Evolutionary conservation across 1,140 invertebrate species (phyloP).

Genomic region (Camponotus pennsylvanicus): DNA sequence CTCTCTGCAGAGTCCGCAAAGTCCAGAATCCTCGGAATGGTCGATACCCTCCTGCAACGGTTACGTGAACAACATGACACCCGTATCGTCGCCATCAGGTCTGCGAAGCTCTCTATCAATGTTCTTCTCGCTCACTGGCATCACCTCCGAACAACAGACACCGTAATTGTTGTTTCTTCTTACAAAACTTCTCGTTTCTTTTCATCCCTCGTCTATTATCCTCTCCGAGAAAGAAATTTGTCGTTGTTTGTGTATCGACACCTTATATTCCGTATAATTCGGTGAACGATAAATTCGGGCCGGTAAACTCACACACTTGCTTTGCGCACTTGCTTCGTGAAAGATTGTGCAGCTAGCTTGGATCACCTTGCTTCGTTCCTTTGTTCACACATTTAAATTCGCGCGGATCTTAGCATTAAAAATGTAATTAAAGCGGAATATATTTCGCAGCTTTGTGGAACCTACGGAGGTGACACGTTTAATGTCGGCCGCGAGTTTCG

Average conservation of each 20-base stretch:
- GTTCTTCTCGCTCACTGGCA: conserved; percentile 82
- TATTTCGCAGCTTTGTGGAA: conserved; percentile 81
- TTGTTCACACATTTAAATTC: conserved; percentile 4
- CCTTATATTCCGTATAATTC: background rate
- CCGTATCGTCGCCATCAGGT: conserved; percentile 78
- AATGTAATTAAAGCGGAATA: conserved; percentile 27
- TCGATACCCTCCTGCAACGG: conserved; percentile 79
- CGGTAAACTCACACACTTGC: conserved; percentile 30
- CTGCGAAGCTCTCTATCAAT: conserved; percentile 84
- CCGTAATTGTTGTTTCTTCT: conserved; percentile 82
- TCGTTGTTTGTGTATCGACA: background rate
- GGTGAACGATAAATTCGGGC: background rate
- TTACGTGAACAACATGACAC: conserved; percentile 67
- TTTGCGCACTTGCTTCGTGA: background rate
- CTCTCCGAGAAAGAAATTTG: background rate
- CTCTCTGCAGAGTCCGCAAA: conserved; percentile 73
- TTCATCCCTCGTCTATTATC: background rate
- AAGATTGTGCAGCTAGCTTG: conserved; percentile 9
- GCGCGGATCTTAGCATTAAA: background rate
- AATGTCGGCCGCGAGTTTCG: conserved; percentile 91
- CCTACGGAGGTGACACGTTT: conserved; percentile 87
- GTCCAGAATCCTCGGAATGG: conserved; percentile 81
- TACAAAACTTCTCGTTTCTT: conserved; percentile 66
- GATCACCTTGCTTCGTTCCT: conserved; percentile 26
- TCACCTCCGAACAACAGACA: conserved; percentile 80